Percentiles rank a stretch among this genome's conserved stretches.
phyloP scores from a whole-genome alignment of 2,113 vertebrate genomes.

The Spilogale gracilis region DNA sequence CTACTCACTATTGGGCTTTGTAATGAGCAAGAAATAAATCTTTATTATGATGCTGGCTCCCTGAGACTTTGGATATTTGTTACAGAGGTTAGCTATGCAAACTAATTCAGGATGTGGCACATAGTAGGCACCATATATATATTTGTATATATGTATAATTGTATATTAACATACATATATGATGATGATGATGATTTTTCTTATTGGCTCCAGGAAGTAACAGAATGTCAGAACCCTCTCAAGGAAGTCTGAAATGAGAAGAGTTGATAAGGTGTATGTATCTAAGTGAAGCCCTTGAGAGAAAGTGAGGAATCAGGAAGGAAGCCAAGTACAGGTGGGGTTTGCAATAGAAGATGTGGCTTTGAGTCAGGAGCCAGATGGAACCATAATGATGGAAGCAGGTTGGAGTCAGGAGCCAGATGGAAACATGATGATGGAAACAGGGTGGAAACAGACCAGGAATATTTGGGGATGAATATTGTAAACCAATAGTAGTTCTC shows the following conservation, averaged over 20 bases:
- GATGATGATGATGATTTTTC: too few relatives aligned
- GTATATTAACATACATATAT: too few relatives aligned
- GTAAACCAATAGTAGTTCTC: background rate
- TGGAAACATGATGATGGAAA: background rate
- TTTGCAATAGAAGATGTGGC: background rate
- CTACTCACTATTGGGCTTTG: background rate
- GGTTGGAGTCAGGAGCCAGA: background rate
- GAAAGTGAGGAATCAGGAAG: background rate
- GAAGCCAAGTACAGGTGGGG: background rate
- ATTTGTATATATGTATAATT: too few relatives aligned
- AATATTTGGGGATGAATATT: background rate
- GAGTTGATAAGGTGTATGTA: background rate
- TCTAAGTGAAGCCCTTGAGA: background rate
- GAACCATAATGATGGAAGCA: background rate
- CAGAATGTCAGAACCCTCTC: background rate
- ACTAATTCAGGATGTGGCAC: background rate
- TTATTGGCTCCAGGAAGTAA: background rate
- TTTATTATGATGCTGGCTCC: background rate
- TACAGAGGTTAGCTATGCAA: background rate
- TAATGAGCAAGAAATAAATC: background rate
- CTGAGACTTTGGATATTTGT: background rate
- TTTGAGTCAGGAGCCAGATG: background rate
- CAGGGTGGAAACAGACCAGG: background rate
- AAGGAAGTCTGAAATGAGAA: background rate
- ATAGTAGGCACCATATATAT: background rate